These are phyloP conservation scores for Keiferia lycopersicella DNA, from an alignment of 2,888 invertebrate species.

Conservation along the genomic window DNA sequence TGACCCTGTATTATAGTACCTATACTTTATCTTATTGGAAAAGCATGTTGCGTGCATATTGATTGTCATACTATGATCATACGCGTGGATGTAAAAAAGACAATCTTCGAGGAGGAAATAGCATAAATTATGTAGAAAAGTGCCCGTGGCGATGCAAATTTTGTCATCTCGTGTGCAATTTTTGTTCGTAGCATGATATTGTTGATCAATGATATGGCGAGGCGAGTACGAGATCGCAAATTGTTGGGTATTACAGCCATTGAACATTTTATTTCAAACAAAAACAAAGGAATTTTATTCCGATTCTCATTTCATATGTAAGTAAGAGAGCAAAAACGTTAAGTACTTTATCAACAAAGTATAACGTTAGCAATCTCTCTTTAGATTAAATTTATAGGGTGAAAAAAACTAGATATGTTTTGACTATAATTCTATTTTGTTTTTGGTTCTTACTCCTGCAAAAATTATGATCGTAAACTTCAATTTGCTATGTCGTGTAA, in stretches of 20 bases:
- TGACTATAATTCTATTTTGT: too few species aligned
- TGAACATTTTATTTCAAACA: not conserved
- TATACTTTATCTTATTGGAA: constrained; percentile 22
- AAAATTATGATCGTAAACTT: not conserved
- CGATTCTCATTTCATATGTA: not conserved
- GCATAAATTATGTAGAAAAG: constrained; percentile 23
- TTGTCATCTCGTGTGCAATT: constrained; percentile 21
- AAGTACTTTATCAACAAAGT: not conserved
- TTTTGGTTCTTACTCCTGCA: not conserved
- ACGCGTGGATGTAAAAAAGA: constrained; percentile 21
- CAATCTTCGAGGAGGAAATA: constrained; percentile 21
- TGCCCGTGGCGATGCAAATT: constrained; percentile 18
- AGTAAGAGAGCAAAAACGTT: not conserved
- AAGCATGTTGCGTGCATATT: constrained; percentile 23
- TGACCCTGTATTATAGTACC: constrained; percentile 13
- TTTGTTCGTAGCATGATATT: constrained; percentile 20
- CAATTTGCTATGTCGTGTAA: not conserved
- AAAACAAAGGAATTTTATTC: not conserved
- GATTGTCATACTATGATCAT: constrained; percentile 20
- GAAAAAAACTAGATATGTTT: too few species aligned
- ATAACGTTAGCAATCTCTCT: not conserved
- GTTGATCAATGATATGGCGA: constrained; percentile 18
- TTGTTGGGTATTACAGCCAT: constrained; percentile 23
- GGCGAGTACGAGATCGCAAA: constrained; percentile 17
- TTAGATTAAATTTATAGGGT: not conserved